Evolutionary conservation across 2,113 vertebrate species (phyloP).

Genomic region (Pangasianodon gigas): DNA sequence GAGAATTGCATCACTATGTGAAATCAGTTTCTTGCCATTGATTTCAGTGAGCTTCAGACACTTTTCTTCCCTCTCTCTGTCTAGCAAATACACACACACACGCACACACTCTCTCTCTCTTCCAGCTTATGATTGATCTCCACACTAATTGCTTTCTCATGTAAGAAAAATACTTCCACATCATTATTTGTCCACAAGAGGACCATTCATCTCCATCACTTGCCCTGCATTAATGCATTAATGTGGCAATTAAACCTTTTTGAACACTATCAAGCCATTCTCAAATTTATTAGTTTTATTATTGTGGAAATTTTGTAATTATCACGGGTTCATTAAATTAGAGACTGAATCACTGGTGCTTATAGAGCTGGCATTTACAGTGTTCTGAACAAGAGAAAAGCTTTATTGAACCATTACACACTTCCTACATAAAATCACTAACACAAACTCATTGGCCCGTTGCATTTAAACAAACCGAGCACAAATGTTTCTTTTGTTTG

Average conservation of each 20-base stretch:
- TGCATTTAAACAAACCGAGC: constrained; percentile 38
- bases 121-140: constrained; percentile 31
- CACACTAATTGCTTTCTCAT: constrained; percentile 41
- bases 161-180: constrained; percentile 47
- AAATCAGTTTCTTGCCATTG: constrained; percentile 28
- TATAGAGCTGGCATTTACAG: constrained; percentile 7
- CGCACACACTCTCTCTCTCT: neutral
- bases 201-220: constrained; percentile 27
- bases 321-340: constrained; percentile 37
- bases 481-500: constrained; percentile 39
- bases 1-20: neutral
- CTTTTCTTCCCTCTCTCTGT: neutral
- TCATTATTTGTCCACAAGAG: constrained; percentile 36
- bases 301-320: constrained; percentile 36
- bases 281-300: constrained; percentile 18
- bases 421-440: constrained; percentile 26
- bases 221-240: constrained; percentile 19
- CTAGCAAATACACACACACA: neutral
- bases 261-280: constrained; percentile 11
- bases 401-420: neutral
- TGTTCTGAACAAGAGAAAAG: neutral
- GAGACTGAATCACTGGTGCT: constrained; percentile 28
- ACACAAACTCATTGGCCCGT: constrained; percentile 30
- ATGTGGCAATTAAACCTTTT: constrained; percentile 21
- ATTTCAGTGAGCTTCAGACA: constrained; percentile 13